phyloP scores from a whole-genome alignment of 2,888 invertebrate species.

The Candidula unifasciata region DNA sequence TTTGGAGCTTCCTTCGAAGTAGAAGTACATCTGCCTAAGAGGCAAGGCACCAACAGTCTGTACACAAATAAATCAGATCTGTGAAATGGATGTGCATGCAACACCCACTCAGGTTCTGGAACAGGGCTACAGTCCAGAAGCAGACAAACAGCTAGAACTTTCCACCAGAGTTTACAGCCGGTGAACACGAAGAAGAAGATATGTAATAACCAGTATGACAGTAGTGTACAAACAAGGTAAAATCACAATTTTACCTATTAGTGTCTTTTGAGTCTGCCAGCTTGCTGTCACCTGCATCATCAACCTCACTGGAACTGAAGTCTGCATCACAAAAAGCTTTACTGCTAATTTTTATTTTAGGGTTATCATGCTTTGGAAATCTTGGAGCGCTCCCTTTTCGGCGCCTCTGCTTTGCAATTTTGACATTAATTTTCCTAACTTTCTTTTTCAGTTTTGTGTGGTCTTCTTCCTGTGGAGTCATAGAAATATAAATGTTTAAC shows the following conservation, averaged over 20 bases:
- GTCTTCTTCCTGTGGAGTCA: constrained; percentile 26
- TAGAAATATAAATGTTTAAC: background rate
- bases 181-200: no score
- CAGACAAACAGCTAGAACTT: no score
- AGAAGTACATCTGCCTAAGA: no score
- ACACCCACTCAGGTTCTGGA: no score
- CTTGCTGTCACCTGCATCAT: background rate
- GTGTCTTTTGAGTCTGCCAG: background rate
- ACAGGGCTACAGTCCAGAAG: no score
- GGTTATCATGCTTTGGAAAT: background rate
- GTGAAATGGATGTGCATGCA: no score
- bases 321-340: background rate
- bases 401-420: background rate
- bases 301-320: background rate
- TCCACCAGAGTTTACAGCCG: no score
- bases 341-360: background rate
- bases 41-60: no score
- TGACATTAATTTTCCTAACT: constrained; percentile 2
- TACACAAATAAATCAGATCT: no score
- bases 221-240: background rate
- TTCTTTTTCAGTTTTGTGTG: constrained; percentile 14
- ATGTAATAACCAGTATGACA: background rate
- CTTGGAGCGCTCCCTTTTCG: background rate
- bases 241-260: background rate
- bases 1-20: no score